Conservation (phyloP, 2,888 invertebrate genomes). For the Hecatera dysodea region DNA sequence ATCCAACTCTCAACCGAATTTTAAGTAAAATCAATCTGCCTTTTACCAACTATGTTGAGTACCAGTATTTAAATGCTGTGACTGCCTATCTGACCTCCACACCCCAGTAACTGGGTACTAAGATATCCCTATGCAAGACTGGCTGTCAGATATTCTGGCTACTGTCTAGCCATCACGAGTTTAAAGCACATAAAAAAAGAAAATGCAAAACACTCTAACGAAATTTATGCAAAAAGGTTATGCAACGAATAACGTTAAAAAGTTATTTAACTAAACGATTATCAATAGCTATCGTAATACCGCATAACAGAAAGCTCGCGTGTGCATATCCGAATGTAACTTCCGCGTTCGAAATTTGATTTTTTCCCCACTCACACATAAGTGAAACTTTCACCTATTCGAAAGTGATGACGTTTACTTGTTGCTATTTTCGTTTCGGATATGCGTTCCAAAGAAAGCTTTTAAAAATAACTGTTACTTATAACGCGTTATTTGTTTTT, state of each 20-base stretch:
- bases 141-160: too few relatives aligned
- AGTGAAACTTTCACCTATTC: constrained; percentile 75
- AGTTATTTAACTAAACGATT: constrained; percentile 62
- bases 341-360: constrained; percentile 75
- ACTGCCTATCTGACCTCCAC: too few relatives aligned
- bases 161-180: too few relatives aligned
- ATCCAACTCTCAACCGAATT: not conserved
- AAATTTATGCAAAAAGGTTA: constrained; percentile 44
- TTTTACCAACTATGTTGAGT: too few relatives aligned
- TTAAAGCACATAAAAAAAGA: not conserved
- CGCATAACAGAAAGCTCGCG: constrained; percentile 71
- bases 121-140: too few relatives aligned
- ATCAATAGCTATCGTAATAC: constrained; percentile 65
- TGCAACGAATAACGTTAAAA: constrained; percentile 50
- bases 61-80: too few relatives aligned
- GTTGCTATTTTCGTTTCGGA: constrained; percentile 65
- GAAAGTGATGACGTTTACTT: constrained; percentile 72
- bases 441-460: constrained; percentile 66
- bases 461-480: constrained; percentile 65
- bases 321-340: constrained; percentile 72
- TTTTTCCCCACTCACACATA: constrained; percentile 69
- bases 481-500: constrained; percentile 21
- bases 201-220: constrained; percentile 3
- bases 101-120: too few relatives aligned
- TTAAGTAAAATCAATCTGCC: not conserved